phyloP scores from a whole-genome alignment of 2,113 vertebrate species.

The Platysteira castanea region DNA sequence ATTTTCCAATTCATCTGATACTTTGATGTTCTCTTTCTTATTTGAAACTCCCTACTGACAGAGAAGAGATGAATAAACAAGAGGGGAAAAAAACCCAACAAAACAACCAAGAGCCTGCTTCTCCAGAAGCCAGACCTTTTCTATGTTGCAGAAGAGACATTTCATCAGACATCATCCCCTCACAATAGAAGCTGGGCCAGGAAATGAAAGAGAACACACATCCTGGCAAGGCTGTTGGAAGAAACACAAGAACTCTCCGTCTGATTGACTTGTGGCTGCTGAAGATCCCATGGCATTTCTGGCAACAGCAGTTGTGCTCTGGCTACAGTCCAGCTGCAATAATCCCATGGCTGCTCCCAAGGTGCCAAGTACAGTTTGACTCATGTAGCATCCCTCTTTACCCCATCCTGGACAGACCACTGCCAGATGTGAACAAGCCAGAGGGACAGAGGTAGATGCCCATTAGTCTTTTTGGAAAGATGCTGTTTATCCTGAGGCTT shows the following conservation, averaged over 20 bases:
- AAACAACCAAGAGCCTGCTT: neutral
- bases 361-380: neutral
- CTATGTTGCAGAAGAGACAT: neutral
- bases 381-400: neutral
- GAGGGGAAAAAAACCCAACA: neutral
- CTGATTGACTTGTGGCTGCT: neutral
- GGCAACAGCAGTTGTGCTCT: neutral
- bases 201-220: neutral
- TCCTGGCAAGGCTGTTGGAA: neutral
- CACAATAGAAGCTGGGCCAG: neutral
- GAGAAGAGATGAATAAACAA: neutral
- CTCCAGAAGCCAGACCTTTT: neutral
- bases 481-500: neutral
- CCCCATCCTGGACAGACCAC: neutral
- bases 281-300: neutral
- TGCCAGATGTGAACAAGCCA: neutral
- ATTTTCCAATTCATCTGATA: neutral
- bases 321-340: neutral
- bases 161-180: neutral
- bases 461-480: neutral
- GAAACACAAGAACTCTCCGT: neutral
- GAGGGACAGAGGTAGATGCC: neutral
- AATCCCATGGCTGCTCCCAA: neutral
- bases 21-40: neutral
- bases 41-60: neutral